Conservation (phyloP, 2,888 invertebrate species). For the Heliconius ethilla region DNA sequence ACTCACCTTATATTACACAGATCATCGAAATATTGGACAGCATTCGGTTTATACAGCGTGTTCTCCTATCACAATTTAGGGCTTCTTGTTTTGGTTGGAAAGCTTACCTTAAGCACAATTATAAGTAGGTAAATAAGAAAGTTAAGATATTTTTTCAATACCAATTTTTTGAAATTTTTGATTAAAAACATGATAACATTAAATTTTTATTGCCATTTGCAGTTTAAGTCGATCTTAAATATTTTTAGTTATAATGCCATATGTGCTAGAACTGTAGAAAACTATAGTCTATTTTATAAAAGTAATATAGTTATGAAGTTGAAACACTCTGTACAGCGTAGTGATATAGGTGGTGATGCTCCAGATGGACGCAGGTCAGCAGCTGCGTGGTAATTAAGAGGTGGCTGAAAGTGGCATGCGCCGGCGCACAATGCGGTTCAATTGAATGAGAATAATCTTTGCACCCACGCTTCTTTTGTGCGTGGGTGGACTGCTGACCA, state of each 20-base stretch:
- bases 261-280: background rate
- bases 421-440: slow-evolving; percentile 80
- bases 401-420: slow-evolving; percentile 81
- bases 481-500: slow-evolving; percentile 81
- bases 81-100: background rate
- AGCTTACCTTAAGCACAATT: background rate
- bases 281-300: background rate
- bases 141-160: background rate
- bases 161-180: background rate
- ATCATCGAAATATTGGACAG: slow-evolving; percentile 62
- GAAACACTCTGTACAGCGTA: slow-evolving; percentile 64
- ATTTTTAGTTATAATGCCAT: background rate
- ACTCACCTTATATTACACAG: slow-evolving; percentile 77
- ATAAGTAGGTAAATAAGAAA: background rate
- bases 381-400: slow-evolving; percentile 81
- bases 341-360: slow-evolving; percentile 74
- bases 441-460: slow-evolving; percentile 83
- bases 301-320: background rate
- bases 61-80: slow-evolving; percentile 5
- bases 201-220: background rate
- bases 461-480: slow-evolving; percentile 80
- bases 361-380: slow-evolving; percentile 80
- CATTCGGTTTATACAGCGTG: slow-evolving; percentile 58
- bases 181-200: background rate
- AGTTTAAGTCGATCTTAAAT: background rate